Evolutionary conservation across 1,140 invertebrate genomes (phyloP), one percentile per base, ranked within the genome.

Genomic region (Telenomus remus): DNA sequence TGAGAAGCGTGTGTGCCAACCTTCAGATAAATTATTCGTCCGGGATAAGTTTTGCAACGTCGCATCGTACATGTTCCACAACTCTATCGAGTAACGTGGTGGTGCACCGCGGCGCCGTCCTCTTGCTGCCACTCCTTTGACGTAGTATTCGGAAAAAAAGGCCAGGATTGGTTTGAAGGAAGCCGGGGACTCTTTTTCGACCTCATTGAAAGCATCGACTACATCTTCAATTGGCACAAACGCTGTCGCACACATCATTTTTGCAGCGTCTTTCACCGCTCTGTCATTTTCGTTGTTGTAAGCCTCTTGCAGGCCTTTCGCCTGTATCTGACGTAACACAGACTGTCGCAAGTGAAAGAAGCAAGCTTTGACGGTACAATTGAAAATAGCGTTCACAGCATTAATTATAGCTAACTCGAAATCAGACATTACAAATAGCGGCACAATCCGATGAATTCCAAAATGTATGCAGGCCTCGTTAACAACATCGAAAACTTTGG

Each of bases 281-380:
- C 43, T 44, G 11, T 13, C n/a, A 1, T 44, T 12, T 56, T 46
- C 12, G 12, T 7, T 12, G 13, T 12, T 44, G 11, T 44, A 44
- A 13, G 13, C n/a, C n/a, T 44, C 6, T 14, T 53, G 50, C 27
- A 53, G 35, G 12, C 35, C 50, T 53, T 53, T 16, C 16, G n/a
- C 7, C 14, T 53, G 50, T 15, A 53, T 53, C 9, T 53, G 12
- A 34, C 48, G 48, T 7, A 50, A 50, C 19, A 50, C n/a, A 0
- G 50, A 53, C 27, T 53, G 50, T n/a, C 50, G n/a, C 14, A 53
- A 16, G 35, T 53, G 33, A 10, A 53, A 53, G 9, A 53, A 53
- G n/a, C 50, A 13, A 6, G 50, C 14, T 11, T 15, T 37, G 0
- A 39, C 14, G 8, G 34, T 39, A 39, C 34, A 53, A 10, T 15